Conservation (phyloP, 2,797 vertebrate genomes). For the Eidolon dupreanum region DNA sequence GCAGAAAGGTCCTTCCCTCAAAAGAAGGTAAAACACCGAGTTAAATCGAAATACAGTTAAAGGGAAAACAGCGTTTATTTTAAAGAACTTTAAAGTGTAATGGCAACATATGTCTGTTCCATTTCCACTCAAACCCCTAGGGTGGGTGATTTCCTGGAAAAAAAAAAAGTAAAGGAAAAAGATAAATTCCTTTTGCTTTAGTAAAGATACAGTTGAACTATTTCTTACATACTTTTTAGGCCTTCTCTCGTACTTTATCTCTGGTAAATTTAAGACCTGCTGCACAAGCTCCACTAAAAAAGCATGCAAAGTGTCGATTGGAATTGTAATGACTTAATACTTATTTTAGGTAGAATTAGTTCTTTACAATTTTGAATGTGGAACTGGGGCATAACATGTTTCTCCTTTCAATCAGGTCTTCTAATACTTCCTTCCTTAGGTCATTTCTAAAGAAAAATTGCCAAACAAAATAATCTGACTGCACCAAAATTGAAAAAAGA, state of each 20-base stretch:
- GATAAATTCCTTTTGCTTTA: background rate
- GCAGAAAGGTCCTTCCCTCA: background rate
- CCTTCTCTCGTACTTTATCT: background rate
- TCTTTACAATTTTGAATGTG: constrained; percentile 1
- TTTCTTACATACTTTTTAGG: background rate
- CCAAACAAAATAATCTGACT: constrained; percentile 41
- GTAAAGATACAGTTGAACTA: background rate
- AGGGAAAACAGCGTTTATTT: background rate
- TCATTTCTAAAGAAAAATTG: constrained; percentile 11
- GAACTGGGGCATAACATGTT: background rate
- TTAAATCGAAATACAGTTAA: background rate
- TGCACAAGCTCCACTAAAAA: background rate
- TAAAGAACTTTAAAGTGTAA: constrained; percentile 15
- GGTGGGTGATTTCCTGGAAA: background rate
- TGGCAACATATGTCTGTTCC: background rate
- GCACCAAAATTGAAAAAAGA: background rate
- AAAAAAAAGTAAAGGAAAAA: background rate
- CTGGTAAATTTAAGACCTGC: constrained; percentile 4
- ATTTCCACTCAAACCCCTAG: background rate
- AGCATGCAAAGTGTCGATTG: background rate
- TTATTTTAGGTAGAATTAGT: constrained; percentile 14
- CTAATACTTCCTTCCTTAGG: background rate
- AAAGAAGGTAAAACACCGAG: background rate
- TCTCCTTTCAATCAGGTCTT: background rate
- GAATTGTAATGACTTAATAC: background rate